Conservation (phyloP, 2,113 vertebrate species). For the Protobothrops flavoviridis region DNA sequence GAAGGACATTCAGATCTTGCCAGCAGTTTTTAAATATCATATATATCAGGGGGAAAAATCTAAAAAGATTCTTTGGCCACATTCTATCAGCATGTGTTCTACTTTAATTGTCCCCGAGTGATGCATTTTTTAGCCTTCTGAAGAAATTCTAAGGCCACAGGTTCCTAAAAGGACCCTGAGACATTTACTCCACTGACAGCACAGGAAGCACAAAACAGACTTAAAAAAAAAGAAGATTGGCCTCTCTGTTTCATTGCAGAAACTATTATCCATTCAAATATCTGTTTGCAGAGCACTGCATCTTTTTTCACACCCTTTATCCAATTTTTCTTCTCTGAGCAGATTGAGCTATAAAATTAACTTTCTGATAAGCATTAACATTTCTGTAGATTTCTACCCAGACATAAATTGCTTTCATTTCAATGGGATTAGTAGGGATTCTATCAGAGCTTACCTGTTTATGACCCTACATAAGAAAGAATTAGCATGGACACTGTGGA, state of each 20-base stretch:
- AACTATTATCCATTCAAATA: background rate
- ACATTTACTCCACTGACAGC: background rate
- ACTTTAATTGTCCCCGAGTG: background rate
- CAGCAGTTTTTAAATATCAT: slow-evolving; percentile 6
- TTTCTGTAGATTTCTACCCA: background rate
- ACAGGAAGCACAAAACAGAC: background rate
- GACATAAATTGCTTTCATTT: background rate
- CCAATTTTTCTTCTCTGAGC: background rate
- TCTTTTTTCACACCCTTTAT: background rate
- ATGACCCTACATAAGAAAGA: background rate
- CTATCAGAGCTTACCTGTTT: background rate
- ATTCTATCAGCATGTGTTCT: background rate
- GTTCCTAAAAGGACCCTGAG: background rate
- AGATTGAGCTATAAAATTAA: background rate
- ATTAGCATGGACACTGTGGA: background rate
- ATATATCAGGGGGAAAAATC: background rate
- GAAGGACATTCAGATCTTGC: background rate
- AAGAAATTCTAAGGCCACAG: background rate
- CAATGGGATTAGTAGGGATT: background rate
- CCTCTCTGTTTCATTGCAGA: background rate
- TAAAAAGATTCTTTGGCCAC: background rate
- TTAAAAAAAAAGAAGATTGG: background rate
- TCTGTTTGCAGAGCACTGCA: background rate
- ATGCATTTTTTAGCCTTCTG: background rate
- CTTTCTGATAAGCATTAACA: background rate